These are phyloP conservation scores for Megalops atlanticus DNA, from an alignment of 2,113 vertebrate genomes.

Conservation along the genomic window DNA sequence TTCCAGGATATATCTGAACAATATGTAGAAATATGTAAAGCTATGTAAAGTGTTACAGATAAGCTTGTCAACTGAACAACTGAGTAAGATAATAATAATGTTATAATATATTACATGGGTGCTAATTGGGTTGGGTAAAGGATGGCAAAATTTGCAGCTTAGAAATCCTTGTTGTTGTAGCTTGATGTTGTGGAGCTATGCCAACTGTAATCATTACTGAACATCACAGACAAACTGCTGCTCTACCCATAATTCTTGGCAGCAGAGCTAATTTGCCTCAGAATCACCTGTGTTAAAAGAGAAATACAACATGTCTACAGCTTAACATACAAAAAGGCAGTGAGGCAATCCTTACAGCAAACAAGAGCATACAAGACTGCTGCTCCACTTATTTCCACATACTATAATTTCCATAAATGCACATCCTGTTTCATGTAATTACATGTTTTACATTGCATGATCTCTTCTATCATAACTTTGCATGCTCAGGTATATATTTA, in stretches of 20 bases:
- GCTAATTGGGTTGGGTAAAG: not conserved
- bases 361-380: not conserved
- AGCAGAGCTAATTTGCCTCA: not conserved
- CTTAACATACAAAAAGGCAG: not conserved
- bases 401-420: not conserved
- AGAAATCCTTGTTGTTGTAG: not conserved
- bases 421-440: not conserved
- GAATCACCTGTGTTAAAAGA: not conserved
- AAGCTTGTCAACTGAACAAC: too few species aligned
- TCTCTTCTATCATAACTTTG: not conserved
- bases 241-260: not conserved
- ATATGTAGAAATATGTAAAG: too few species aligned
- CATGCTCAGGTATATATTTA: not conserved
- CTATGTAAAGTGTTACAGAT: too few species aligned
- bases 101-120: too few species aligned
- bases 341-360: not conserved
- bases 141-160: not conserved
- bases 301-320: not conserved
- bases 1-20: too few species aligned
- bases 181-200: not conserved
- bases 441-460: not conserved
- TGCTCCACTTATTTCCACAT: not conserved
- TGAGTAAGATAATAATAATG: too few species aligned
- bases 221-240: not conserved
- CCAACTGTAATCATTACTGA: not conserved